These are phyloP conservation scores for Drosophila rufa DNA, from an alignment of 1,140 invertebrate species.

Conservation along the genomic window DNA sequence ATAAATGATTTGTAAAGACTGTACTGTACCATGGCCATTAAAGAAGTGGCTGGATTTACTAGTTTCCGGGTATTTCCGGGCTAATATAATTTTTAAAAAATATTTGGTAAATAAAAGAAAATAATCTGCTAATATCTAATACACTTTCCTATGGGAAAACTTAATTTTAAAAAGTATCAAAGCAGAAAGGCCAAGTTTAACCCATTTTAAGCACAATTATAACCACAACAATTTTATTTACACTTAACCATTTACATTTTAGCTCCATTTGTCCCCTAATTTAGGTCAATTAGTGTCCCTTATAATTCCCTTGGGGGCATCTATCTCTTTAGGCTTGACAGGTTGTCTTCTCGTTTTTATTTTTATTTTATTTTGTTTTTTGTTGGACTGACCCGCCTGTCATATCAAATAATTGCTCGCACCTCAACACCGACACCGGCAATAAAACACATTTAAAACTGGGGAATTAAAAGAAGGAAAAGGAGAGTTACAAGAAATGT, in stretches of 20 bases:
- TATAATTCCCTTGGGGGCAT: not conserved
- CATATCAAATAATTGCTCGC: slow-evolving; percentile 45
- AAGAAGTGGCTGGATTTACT: too few relatives aligned
- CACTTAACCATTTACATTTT: not conserved
- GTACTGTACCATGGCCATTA: too few relatives aligned
- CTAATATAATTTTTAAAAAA: too few relatives aligned
- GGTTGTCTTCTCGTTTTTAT: slow-evolving; percentile 1
- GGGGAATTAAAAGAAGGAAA: not conserved
- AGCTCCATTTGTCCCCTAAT: slow-evolving; percentile 1
- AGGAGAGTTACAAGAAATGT: slow-evolving; percentile 21
- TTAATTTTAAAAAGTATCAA: not conserved
- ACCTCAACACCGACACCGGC: slow-evolving; percentile 43
- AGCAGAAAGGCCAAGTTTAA: not conserved
- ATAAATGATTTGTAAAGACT: too few relatives aligned
- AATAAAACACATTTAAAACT: slow-evolving; percentile 38
- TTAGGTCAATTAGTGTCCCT: slow-evolving; percentile 10
- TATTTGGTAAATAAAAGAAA: too few relatives aligned
- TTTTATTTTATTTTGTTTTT: not conserved
- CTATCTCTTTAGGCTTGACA: slow-evolving; percentile 23
- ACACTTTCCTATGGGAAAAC: not conserved
- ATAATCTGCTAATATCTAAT: too few relatives aligned
- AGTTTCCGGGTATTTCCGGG: too few relatives aligned
- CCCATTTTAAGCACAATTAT: not conserved
- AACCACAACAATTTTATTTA: not conserved
- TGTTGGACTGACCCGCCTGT: slow-evolving; percentile 16